phyloP scores from a whole-genome alignment of 2,888 invertebrate genomes.

The Liopterus haemorrhoidalis region DNA sequence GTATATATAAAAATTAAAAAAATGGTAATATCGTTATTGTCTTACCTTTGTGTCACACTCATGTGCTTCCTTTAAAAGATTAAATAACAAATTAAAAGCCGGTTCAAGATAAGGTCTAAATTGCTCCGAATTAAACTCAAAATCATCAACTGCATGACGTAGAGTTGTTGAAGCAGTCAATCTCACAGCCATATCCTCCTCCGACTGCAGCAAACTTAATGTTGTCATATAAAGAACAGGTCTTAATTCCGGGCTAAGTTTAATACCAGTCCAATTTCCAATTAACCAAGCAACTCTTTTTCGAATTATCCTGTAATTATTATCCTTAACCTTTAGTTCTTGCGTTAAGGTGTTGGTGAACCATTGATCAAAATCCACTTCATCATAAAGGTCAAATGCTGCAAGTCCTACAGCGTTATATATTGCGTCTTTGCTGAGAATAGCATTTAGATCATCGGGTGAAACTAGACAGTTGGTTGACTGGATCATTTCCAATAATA shows the following conservation, averaged over 20 bases:
- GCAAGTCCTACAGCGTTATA: slow-evolving; percentile 88
- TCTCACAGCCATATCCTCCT: slow-evolving; percentile 84
- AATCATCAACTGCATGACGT: slow-evolving; percentile 81
- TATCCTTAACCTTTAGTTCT: slow-evolving; percentile 75
- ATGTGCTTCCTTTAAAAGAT: slow-evolving; percentile 75
- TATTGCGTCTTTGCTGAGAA: slow-evolving; percentile 85
- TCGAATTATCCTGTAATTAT: slow-evolving; percentile 77
- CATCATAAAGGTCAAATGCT: slow-evolving; percentile 85
- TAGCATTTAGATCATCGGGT: slow-evolving; percentile 67
- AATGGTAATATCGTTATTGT: slow-evolving; percentile 1
- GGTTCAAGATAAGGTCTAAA: slow-evolving; percentile 79
- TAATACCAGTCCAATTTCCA: slow-evolving; percentile 75
- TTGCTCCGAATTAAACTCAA: slow-evolving; percentile 82
- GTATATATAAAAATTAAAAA: no score
- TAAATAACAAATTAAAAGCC: slow-evolving; percentile 72
- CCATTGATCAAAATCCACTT: slow-evolving; percentile 90
- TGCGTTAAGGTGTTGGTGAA: slow-evolving; percentile 73
- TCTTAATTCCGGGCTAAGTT: slow-evolving; percentile 69
- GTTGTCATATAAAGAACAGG: slow-evolving; percentile 76
- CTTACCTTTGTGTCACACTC: slow-evolving; percentile 87
- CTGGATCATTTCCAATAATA: slow-evolving; percentile 65
- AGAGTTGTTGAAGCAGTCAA: slow-evolving; percentile 81
- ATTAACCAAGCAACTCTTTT: slow-evolving; percentile 80
- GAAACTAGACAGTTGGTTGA: slow-evolving; percentile 61
- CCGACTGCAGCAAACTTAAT: slow-evolving; percentile 63